Evolutionary conservation across 2,888 invertebrate species (phyloP).

Genomic region (Agrilus biguttatus): DNA sequence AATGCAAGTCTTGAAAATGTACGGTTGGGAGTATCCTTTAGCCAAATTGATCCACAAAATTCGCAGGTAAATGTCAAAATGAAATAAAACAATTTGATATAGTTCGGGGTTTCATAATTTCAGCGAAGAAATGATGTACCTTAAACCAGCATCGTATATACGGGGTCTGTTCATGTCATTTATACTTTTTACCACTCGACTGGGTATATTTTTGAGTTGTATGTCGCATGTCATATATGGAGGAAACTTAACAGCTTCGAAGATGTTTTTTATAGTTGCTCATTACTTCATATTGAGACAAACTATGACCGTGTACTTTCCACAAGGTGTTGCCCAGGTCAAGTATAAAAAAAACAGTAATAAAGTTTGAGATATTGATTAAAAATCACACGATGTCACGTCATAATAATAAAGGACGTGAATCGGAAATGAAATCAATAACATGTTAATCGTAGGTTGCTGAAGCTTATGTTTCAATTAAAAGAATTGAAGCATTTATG

Average conservation of each 20-base stretch:
- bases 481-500: slow-evolving; percentile 21
- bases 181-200: slow-evolving; percentile 58
- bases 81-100: too few species aligned
- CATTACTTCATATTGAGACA: slow-evolving; percentile 48
- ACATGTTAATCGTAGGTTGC: slow-evolving; percentile 21
- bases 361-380: slow-evolving; percentile 14
- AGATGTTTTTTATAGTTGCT: slow-evolving; percentile 40
- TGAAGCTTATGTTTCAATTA: slow-evolving; percentile 43
- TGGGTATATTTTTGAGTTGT: slow-evolving; percentile 54
- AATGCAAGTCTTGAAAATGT: slow-evolving; percentile 89
- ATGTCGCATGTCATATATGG: slow-evolving; percentile 36
- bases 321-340: slow-evolving; percentile 41
- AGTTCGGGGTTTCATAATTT: slow-evolving; percentile 7
- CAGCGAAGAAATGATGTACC: slow-evolving; percentile 37
- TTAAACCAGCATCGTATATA: slow-evolving; percentile 45
- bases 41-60: slow-evolving; percentile 41
- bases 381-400: too few species aligned
- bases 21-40: slow-evolving; percentile 84
- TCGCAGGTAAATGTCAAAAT: slow-evolving; percentile 35
- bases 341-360: too few species aligned
- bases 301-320: slow-evolving; percentile 44
- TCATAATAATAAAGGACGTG: too few species aligned
- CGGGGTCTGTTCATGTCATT: slow-evolving; percentile 52
- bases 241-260: slow-evolving; percentile 29
- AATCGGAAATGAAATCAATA: too few species aligned